Conservation (phyloP, 2,113 vertebrate species). For the Silurus glanis region DNA sequence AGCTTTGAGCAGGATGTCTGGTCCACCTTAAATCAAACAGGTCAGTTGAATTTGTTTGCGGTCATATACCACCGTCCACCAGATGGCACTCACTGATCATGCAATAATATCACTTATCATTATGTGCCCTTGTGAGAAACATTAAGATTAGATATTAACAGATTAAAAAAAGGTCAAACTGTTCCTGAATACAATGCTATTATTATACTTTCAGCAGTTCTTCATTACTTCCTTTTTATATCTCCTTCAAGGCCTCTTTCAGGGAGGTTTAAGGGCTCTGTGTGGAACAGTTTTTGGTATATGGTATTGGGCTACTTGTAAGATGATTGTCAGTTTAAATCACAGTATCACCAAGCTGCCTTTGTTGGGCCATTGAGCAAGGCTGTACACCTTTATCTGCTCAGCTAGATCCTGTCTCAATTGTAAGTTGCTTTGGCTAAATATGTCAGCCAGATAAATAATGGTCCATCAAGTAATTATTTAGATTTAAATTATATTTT, state of each 20-base stretch:
- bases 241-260: not conserved
- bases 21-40: constrained; percentile 68
- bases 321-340: not conserved
- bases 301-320: not conserved
- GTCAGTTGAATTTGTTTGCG: not conserved
- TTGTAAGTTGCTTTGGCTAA: not conserved
- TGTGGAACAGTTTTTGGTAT: not conserved
- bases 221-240: not conserved
- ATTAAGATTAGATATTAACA: not conserved
- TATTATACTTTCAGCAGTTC: not conserved
- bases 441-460: not conserved
- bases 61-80: constrained; percentile 33
- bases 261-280: not conserved
- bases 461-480: too few species aligned
- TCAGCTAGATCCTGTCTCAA: not conserved
- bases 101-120: not conserved
- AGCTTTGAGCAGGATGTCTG: not conserved
- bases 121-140: not conserved
- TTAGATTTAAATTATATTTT: not conserved
- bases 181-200: not conserved
- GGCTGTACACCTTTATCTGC: not conserved
- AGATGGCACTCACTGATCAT: constrained; percentile 52
- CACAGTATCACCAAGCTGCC: not conserved
- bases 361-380: not conserved
- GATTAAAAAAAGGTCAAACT: not conserved